These are phyloP conservation scores for Eidolon dupreanum DNA, from an alignment of 2,797 vertebrate species.

Conservation along the genomic window DNA sequence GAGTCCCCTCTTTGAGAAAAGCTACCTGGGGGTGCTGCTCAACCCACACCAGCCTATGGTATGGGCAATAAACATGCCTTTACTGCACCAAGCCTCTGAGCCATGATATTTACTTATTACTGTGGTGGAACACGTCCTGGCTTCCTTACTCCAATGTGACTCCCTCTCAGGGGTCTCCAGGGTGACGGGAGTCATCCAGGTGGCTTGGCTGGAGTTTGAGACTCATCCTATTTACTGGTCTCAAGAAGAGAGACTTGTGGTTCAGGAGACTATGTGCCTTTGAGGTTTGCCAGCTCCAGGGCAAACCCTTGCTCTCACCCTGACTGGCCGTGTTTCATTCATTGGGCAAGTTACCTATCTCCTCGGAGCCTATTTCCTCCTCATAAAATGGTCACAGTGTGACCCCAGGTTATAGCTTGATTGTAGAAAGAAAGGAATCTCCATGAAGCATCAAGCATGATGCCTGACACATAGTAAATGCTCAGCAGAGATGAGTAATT, in stretches of 20 bases:
- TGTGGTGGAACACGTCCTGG: accelerated
- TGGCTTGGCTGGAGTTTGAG: background rate
- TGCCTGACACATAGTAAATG: background rate
- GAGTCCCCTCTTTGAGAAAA: background rate
- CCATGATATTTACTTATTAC: accelerated
- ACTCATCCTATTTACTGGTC: background rate
- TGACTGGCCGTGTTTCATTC: background rate
- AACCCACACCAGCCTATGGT: background rate
- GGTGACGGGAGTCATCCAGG: background rate
- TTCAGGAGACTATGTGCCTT: background rate
- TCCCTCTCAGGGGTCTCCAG: background rate
- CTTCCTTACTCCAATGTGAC: background rate
- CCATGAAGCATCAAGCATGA: accelerated
- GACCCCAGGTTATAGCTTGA: background rate
- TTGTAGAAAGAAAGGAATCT: background rate
- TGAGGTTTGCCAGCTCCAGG: accelerated
- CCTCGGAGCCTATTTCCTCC: background rate
- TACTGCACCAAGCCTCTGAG: too few relatives aligned
- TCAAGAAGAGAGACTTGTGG: accelerated
- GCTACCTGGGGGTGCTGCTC: too few relatives aligned
- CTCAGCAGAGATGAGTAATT: background rate
- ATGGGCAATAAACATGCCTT: background rate
- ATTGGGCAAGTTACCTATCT: background rate
- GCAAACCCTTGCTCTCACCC: background rate
- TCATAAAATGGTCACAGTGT: background rate